phyloP scores from a whole-genome alignment of 2,113 vertebrate genomes.

The Embiotoca jacksoni region DNA sequence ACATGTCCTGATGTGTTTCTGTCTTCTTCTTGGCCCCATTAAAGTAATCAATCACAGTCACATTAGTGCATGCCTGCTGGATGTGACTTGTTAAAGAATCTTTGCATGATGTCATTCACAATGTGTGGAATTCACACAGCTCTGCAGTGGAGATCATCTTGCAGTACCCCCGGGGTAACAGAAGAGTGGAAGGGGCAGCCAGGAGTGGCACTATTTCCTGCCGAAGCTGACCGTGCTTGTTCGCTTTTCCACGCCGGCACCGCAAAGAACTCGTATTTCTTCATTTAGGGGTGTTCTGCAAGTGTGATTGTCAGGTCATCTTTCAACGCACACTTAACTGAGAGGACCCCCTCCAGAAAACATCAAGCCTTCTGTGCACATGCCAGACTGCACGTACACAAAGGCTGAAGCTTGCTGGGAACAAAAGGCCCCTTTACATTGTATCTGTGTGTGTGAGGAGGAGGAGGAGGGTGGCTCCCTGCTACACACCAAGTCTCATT shows the following conservation, averaged over 20 bases:
- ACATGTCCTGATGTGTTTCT: constrained; percentile 58
- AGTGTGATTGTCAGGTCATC: constrained; percentile 49
- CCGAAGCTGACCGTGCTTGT: constrained; percentile 31
- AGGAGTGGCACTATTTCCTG: constrained; percentile 1
- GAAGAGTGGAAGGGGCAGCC: constrained; percentile 30
- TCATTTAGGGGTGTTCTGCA: constrained; percentile 34
- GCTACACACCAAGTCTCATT: constrained; percentile 29
- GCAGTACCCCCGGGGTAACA: constrained; percentile 24
- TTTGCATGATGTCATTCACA: constrained; percentile 75
- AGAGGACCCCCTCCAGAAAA: constrained; percentile 44
- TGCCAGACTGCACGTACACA: constrained; percentile 58
- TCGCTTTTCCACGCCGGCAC: constrained; percentile 1
- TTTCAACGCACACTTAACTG: constrained; percentile 49
- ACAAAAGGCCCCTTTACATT: constrained; percentile 48
- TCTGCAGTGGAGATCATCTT: constrained; percentile 59
- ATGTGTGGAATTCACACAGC: constrained; percentile 67
- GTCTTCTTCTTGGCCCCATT: constrained; percentile 38
- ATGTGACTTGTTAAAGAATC: constrained; percentile 79
- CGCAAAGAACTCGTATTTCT: constrained; percentile 42
- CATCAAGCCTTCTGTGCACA: constrained; percentile 28
- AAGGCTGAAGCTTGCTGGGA: constrained; percentile 34
- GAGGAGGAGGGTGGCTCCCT: constrained; percentile 29
- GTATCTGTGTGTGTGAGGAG: constrained; percentile 27
- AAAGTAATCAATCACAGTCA: constrained; percentile 61
- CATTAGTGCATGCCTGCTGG: constrained; percentile 54